Base-by-base conservation (phyloP, 2,113 vertebrate genomes). In the Oryzias javanicus region DNA sequence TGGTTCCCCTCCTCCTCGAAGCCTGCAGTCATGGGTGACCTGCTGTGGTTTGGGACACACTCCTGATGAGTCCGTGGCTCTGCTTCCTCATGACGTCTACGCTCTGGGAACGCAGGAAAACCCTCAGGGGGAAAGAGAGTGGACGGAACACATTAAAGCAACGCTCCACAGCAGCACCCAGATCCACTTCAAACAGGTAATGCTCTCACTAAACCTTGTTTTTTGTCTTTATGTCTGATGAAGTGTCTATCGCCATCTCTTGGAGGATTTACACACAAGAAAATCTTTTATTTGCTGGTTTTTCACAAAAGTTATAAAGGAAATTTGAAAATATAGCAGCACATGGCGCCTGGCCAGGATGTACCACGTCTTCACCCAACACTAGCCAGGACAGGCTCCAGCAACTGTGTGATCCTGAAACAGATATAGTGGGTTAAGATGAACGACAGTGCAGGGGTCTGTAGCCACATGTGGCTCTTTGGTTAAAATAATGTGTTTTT, bases 81-180 rank as follows among this genome's bases (percentile, higher is more conserved):
- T 86, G 55, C 78, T 94, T 50, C 91, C 94, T 18, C 91, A 94
- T 4, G 94, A 96, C 76, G 83, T 96, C 61, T 96, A 95, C 0
- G 93, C 93, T 3, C 45, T 95, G 0, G 93, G 94, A 49, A 95
- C 94, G 46, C 94, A 96, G 84, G 94, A 95, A 87, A 95, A 94
- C 77, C 90, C 93, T 6, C 90, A 95, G 75, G 92, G 94, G 0
- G 94, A 96, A 70, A 91, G 77, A n/a, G 94, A 95, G 67, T 95
- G 94, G 94, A 90, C 88, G 0, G 94, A 96, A 55, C 90, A 93
- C 51, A 82, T 95, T 59, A 85, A 88, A 4, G 79, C 87, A 3
- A 90, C 92, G 0, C 89, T 95, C 29, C 90, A 89, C 71, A 90
- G 76, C 60, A 79, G 90, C 52, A 93, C 93, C 64, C 89, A 91